These are phyloP conservation scores for Lycia hirtaria DNA, from an alignment of 2,888 invertebrate genomes.

Conservation along the genomic window DNA sequence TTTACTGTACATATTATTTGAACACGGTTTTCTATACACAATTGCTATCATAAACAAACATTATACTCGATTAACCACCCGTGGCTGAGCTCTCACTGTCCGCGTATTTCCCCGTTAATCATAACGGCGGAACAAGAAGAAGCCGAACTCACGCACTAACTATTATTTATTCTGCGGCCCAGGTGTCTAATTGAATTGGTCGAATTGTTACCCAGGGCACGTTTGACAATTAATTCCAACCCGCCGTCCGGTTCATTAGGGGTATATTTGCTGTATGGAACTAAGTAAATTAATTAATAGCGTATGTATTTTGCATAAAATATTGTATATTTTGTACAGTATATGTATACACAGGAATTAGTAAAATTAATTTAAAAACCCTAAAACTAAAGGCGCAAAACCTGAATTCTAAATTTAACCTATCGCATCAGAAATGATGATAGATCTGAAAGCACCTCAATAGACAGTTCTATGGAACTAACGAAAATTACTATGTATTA, in stretches of 20 bases:
- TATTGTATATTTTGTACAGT: too few species aligned
- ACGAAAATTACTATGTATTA: too few species aligned
- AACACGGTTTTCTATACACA: slow-evolving; percentile 43
- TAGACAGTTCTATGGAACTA: too few species aligned
- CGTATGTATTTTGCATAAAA: slow-evolving; percentile 37
- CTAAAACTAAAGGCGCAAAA: too few species aligned
- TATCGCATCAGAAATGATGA: too few species aligned
- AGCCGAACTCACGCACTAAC: not conserved
- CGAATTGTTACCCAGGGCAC: slow-evolving; percentile 64
- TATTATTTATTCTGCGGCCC: slow-evolving; percentile 13
- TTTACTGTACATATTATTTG: slow-evolving; percentile 39
- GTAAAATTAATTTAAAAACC: too few species aligned
- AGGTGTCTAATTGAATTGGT: slow-evolving; percentile 56
- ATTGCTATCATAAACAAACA: slow-evolving; percentile 45
- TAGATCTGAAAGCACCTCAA: too few species aligned
- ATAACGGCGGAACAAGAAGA: slow-evolving; percentile 24
- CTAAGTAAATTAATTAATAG: slow-evolving; percentile 68
- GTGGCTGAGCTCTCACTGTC: slow-evolving; percentile 22
- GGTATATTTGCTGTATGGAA: slow-evolving; percentile 64
- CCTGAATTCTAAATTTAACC: too few species aligned
- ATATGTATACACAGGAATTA: too few species aligned
- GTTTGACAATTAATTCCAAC: slow-evolving; percentile 75
- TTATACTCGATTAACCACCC: slow-evolving; percentile 44
- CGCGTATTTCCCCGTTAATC: slow-evolving; percentile 13
- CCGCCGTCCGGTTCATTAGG: slow-evolving; percentile 70